These are phyloP conservation scores for Saccostrea glomerata DNA, from an alignment of 1,140 invertebrate genomes.

Conservation along the genomic window DNA sequence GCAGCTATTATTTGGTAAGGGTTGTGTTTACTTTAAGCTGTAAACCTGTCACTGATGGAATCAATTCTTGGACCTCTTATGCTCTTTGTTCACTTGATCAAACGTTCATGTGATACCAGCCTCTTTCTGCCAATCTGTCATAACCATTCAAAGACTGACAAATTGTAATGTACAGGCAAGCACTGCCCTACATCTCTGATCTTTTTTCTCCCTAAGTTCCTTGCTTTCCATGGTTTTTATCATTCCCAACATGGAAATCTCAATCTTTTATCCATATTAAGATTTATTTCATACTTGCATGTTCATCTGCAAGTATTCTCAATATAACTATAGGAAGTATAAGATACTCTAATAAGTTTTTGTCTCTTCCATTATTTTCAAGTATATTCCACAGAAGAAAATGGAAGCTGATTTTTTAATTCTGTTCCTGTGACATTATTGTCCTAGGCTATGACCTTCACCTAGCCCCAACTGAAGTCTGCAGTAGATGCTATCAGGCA, in stretches of 20 bases:
- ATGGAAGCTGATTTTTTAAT: too few relatives aligned
- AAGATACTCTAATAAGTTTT: background rate
- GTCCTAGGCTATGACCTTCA: too few relatives aligned
- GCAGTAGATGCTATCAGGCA: too few relatives aligned
- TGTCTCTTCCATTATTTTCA: background rate
- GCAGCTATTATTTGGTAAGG: background rate
- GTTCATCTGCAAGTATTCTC: background rate
- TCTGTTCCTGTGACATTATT: too few relatives aligned
- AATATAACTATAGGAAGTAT: background rate
- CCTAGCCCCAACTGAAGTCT: too few relatives aligned
- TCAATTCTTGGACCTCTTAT: constrained; percentile 27
- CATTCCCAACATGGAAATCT: background rate
- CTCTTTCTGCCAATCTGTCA: background rate
- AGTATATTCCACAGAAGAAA: too few relatives aligned
- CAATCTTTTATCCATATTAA: background rate
- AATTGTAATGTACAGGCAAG: background rate
- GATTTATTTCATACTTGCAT: background rate
- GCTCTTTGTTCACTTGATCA: background rate
- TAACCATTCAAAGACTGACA: constrained; percentile 3
- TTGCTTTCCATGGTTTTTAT: background rate
- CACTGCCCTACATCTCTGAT: background rate
- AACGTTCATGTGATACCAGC: background rate
- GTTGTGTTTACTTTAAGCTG: background rate
- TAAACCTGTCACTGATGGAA: constrained; percentile 7
- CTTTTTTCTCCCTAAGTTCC: background rate